Evolutionary conservation across 2,797 vertebrate species (phyloP), one percentile per base, ranked within the genome.

Genomic region (Sebastiscus albofasciatus): DNA sequence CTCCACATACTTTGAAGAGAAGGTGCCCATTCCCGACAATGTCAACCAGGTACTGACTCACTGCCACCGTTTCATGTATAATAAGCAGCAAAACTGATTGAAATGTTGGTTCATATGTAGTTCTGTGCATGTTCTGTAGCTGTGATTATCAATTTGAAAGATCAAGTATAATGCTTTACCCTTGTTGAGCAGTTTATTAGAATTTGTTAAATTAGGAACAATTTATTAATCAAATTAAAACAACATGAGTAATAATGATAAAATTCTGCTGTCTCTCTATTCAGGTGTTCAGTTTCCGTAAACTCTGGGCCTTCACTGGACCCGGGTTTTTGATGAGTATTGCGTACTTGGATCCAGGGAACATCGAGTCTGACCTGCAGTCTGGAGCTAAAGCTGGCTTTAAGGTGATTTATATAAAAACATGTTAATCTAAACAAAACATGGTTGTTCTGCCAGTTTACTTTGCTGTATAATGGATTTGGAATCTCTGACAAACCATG

Each of bases 281-380:
- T 26, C 78, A 98, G 89, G 83, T 95, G 0, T 99, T 99, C 75
- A 99, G 98, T 89, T 97, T 99, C 75, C 97, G 97, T 29, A 99
- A 99, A 90, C 97, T 99, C 33, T 99, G 98, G 98, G 98, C 98
- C 7, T 99, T 99, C 90, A 99, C 97, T 0, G 98, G 98, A 39
- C 98, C 98, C 0, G 98, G 98, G 0, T 99, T 99, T 88, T 94
- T 99, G 75, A 98, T 99, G 98, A 99, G 97, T 93, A 98, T 99
- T 2, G 97, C 98, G 52, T 99, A 99, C 87, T 90, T 98, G 83
- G 98, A 99, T 86, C 98, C 98, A 1, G 98, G 98, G 27, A 98
- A 99, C 92, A 98, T 99, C 0, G 98, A 98, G 84, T 98, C 97
- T 0, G 97, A 99, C 83, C 92, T 99, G 56, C 97, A 98, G 93